Conservation (phyloP, 2,113 vertebrate genomes). For the Zosterops borbonicus region DNA sequence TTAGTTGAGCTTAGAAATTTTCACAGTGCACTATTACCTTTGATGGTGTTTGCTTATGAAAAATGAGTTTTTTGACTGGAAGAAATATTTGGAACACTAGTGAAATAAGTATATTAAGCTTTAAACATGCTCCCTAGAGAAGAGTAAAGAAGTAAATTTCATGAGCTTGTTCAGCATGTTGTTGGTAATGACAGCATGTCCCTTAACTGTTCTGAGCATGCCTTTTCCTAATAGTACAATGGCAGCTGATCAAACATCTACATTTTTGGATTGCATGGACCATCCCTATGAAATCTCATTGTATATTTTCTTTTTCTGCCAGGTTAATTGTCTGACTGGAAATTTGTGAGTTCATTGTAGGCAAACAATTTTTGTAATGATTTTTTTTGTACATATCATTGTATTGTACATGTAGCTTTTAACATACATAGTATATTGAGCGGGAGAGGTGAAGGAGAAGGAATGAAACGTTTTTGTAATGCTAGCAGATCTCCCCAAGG, state of each 20-base stretch:
- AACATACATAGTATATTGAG: not conserved
- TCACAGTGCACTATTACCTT: not conserved
- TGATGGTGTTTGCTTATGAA: not conserved
- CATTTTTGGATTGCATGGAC: not conserved
- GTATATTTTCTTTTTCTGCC: not conserved
- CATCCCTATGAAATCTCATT: not conserved
- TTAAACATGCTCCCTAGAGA: not conserved
- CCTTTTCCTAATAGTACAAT: not conserved
- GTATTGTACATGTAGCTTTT: not conserved
- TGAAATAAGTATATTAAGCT: not conserved
- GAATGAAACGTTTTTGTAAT: not conserved
- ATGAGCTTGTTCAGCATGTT: not conserved
- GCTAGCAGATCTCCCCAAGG: not conserved
- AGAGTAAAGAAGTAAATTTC: not conserved
- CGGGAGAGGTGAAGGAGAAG: not conserved
- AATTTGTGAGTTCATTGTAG: not conserved
- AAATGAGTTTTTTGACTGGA: not conserved
- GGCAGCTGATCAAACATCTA: not conserved
- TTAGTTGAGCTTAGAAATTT: not conserved
- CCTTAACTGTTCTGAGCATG: not conserved
- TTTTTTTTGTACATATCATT: not conserved
- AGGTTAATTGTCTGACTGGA: slow-evolving; percentile 1
- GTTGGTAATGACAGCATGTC: not conserved
- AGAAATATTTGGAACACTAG: not conserved
- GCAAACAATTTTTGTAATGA: not conserved